Evolutionary conservation across 2,797 vertebrate genomes (phyloP).

Genomic region (Galagoides demidoff): DNA sequence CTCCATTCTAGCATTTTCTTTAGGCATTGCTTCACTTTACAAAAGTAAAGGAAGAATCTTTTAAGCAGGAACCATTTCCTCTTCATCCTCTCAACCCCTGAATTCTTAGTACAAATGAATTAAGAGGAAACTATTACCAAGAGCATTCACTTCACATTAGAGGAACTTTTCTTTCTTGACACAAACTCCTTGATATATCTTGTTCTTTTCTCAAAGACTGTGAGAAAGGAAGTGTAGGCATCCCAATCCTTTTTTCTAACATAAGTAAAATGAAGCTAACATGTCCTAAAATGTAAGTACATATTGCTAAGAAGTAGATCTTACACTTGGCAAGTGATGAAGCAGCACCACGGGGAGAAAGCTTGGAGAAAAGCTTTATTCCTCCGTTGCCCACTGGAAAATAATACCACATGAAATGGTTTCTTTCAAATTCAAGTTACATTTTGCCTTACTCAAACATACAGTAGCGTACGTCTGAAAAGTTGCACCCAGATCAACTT

Average conservation of each 20-base stretch:
- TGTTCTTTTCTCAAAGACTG: neutral
- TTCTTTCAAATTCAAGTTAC: conserved; percentile 19
- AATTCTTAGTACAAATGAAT: neutral
- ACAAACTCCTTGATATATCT: neutral
- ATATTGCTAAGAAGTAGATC: conserved; percentile 35
- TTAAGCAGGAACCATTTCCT: neutral
- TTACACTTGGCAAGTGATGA: neutral
- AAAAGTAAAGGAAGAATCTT: neutral
- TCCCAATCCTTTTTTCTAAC: conserved; percentile 11
- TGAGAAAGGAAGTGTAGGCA: neutral
- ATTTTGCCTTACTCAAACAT: neutral
- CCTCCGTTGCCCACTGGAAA: neutral
- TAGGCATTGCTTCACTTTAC: neutral
- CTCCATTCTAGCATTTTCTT: neutral
- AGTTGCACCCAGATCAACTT: neutral
- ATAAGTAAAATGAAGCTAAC: conserved; percentile 52
- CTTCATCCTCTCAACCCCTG: neutral
- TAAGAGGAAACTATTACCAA: neutral
- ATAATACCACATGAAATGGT: neutral
- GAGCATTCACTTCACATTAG: neutral
- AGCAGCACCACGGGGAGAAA: neutral
- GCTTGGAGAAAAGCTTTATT: neutral
- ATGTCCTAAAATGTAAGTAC: conserved; percentile 33
- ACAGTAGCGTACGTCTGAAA: neutral
- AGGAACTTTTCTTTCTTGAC: neutral